Conservation (phyloP, 2,113 vertebrate genomes). For the Hypocryptadius cinnamomeus region DNA sequence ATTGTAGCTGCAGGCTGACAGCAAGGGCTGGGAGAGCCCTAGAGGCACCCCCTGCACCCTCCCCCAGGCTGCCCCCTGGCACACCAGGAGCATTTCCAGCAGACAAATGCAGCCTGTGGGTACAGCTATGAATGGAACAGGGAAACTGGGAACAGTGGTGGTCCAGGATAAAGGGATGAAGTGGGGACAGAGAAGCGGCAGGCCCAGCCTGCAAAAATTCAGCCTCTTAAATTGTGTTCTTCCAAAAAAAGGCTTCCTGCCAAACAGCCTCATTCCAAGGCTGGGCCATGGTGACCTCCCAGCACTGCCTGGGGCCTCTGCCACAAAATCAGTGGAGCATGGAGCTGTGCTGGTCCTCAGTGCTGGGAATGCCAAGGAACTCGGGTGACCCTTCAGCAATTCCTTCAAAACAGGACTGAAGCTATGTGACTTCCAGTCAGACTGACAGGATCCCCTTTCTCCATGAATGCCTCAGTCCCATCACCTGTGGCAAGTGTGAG, state of each 20-base stretch:
- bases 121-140: neutral
- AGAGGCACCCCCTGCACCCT: neutral
- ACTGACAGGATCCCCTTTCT: neutral
- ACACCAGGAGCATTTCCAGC: neutral
- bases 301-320: neutral
- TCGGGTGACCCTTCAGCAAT: neutral
- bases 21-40: neutral
- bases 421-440: neutral
- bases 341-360: neutral
- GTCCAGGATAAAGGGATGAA: neutral
- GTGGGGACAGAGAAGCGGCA: neutral
- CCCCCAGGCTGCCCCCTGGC: neutral
- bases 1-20: neutral
- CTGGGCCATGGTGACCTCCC: neutral
- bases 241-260: neutral
- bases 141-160: neutral
- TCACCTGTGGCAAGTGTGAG: neutral
- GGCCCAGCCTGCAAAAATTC: neutral
- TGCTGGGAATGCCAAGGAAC: conserved; percentile 11
- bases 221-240: neutral
- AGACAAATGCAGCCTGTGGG: neutral
- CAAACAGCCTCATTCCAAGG: neutral
- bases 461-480: neutral
- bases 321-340: conserved; percentile 20
- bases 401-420: neutral